Evolutionary conservation across 2,888 invertebrate genomes (phyloP).

Genomic region (Zygaena filipendulae): DNA sequence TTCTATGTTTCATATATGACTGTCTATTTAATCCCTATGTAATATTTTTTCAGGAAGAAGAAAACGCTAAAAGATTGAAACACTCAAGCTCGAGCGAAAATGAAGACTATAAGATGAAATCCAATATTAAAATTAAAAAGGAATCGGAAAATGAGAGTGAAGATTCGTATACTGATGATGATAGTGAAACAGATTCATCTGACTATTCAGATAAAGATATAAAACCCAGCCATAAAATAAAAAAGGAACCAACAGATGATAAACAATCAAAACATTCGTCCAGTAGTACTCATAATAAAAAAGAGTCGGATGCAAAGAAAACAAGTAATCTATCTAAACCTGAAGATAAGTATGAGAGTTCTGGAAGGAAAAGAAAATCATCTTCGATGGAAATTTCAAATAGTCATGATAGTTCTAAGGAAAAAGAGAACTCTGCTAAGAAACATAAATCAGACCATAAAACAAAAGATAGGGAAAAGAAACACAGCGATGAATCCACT

Average conservation of each 20-base stretch:
- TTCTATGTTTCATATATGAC: slow-evolving; percentile 1
- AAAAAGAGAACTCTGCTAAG: slow-evolving; percentile 32
- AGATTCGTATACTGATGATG: slow-evolving; percentile 20
- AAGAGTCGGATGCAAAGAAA: slow-evolving; percentile 27
- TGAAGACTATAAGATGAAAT: slow-evolving; percentile 29
- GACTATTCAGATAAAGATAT: slow-evolving; percentile 39
- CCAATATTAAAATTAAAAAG: slow-evolving; percentile 24
- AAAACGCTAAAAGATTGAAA: slow-evolving; percentile 37
- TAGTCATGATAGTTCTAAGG: slow-evolving; percentile 30
- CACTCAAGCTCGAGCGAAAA: slow-evolving; percentile 34
- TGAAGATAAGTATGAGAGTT: neutral
- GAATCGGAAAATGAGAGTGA: slow-evolving; percentile 28
- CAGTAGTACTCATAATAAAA: slow-evolving; percentile 27
- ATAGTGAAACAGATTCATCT: slow-evolving; percentile 33
- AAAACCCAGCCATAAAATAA: slow-evolving; percentile 32
- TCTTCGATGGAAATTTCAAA: slow-evolving; percentile 13
- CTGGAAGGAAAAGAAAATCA: neutral
- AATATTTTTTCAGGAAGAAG: slow-evolving; percentile 39
- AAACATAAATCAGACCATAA: slow-evolving; percentile 30
- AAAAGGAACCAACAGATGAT: slow-evolving; percentile 30
- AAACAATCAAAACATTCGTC: slow-evolving; percentile 28
- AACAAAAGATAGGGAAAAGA: slow-evolving; percentile 28
- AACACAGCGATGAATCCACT: slow-evolving; percentile 23
- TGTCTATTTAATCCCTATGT: slow-evolving; percentile 1
- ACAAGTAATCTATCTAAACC: slow-evolving; percentile 23